Evolutionary conservation across 2,113 vertebrate genomes (phyloP).

Genomic region (Sander lucioperca): DNA sequence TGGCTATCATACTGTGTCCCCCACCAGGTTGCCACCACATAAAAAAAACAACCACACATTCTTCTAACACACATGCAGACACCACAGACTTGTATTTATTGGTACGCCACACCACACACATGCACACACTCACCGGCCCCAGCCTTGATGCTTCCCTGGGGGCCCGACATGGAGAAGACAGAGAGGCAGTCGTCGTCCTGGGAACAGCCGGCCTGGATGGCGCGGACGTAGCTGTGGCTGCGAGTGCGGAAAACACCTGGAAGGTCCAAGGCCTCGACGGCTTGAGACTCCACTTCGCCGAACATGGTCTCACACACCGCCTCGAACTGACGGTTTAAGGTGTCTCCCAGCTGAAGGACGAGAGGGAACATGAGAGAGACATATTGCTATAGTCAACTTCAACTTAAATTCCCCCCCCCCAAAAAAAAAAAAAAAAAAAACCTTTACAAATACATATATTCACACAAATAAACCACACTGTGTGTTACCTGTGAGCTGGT

Average conservation of each 20-base stretch:
- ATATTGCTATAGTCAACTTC: background rate
- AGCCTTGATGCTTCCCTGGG: conserved; percentile 88
- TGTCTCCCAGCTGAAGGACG: conserved; percentile 89
- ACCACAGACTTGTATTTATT: background rate
- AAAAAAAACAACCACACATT: conserved; percentile 8
- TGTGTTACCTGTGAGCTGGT: conserved; percentile 93
- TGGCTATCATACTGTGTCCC: conserved; percentile 15
- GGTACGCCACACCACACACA: background rate
- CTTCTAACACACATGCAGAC: conserved; percentile 6
- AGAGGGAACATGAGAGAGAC: background rate
- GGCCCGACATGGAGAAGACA: conserved; percentile 93
- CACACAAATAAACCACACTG: background rate
- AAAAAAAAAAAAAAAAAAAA: too few species aligned
- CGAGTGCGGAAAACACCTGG: conserved; percentile 97
- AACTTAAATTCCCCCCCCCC: too few species aligned
- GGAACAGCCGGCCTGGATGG: conserved; percentile 98
- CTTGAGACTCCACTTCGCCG: conserved; percentile 96
- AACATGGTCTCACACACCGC: conserved; percentile 96
- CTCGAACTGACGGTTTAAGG: conserved; percentile 95
- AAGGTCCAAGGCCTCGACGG: conserved; percentile 96
- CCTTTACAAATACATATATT: background rate
- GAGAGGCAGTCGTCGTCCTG: conserved; percentile 99
- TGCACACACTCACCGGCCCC: conserved; percentile 91
- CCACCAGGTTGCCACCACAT: conserved; percentile 22
- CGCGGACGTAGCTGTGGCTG: conserved; percentile 98